Evolutionary conservation across 1,140 invertebrate genomes (phyloP).

Genomic region (Papilio polyxenes): DNA sequence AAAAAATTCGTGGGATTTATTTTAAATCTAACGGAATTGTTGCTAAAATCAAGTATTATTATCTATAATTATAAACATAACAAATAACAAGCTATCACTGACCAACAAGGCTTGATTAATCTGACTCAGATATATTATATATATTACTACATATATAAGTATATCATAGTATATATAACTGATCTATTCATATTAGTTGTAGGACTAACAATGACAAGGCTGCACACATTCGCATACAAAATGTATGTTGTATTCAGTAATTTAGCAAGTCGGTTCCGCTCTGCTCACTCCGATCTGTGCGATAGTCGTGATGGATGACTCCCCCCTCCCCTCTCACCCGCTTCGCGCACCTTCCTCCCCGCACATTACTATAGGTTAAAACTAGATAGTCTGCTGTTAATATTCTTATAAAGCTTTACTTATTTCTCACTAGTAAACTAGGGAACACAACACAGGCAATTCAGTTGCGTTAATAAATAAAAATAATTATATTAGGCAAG

Average conservation of each 20-base stretch:
- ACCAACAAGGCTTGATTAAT: neutral
- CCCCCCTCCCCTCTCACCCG: neutral
- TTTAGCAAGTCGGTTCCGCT: slow-evolving; percentile 25
- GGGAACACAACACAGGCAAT: neutral
- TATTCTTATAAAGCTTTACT: too few relatives aligned
- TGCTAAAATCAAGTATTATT: neutral
- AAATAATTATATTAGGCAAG: neutral
- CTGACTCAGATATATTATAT: neutral
- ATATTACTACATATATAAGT: too few relatives aligned
- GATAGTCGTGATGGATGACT: slow-evolving; percentile 2
- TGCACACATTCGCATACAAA: slow-evolving; percentile 10
- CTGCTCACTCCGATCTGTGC: neutral
- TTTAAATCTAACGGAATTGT: neutral
- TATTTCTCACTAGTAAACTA: too few relatives aligned
- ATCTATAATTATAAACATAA: neutral
- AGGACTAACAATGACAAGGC: neutral
- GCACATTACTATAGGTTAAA: neutral
- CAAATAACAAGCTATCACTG: neutral
- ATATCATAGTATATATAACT: too few relatives aligned
- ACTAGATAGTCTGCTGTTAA: neutral
- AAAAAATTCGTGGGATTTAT: slow-evolving; percentile 5
- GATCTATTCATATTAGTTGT: neutral
- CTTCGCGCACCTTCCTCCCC: neutral
- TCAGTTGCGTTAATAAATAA: neutral
- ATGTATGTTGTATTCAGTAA: neutral